Percentiles rank a stretch among this genome's conserved stretches.
These are phyloP conservation scores for Mimachlamys varia DNA, from an alignment of 2,888 invertebrate species.

Conservation along the genomic window DNA sequence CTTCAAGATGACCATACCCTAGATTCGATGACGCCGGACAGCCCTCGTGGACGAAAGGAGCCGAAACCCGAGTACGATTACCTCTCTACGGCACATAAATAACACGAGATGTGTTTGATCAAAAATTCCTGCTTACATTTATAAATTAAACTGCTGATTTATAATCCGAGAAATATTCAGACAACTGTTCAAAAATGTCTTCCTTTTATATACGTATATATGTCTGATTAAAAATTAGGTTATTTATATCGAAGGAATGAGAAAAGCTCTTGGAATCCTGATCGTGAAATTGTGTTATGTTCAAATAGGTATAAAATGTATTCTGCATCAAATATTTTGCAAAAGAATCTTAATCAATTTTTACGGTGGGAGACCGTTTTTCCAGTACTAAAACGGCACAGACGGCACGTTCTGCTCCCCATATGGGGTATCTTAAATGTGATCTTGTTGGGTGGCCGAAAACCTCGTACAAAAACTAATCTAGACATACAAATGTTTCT, in stretches of 20 bases:
- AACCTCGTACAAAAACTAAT: neutral
- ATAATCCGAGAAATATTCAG: constrained; percentile 11
- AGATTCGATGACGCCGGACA: neutral
- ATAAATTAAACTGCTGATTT: constrained; percentile 29
- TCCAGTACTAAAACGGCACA: neutral
- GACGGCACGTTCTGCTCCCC: neutral
- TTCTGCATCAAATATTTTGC: neutral
- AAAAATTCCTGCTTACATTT: constrained; percentile 28
- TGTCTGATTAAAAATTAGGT: neutral
- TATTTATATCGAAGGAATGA: neutral
- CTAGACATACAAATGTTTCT: neutral
- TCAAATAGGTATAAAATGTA: constrained; percentile 7
- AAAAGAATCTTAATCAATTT: constrained; percentile 30
- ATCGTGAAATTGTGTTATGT: neutral
- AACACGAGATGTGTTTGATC: constrained; percentile 5
- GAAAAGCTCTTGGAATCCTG: neutral
- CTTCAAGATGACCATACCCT: neutral
- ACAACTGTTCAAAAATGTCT: constrained; percentile 2
- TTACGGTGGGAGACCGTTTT: constrained; percentile 23
- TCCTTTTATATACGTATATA: neutral
- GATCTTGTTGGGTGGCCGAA: constrained; percentile 24
- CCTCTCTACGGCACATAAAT: neutral
- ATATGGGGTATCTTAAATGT: neutral
- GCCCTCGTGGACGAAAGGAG: neutral
- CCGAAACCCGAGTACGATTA: neutral